Evolutionary conservation across 2,888 invertebrate genomes (phyloP).

Genomic region (Lottia scabra): DNA sequence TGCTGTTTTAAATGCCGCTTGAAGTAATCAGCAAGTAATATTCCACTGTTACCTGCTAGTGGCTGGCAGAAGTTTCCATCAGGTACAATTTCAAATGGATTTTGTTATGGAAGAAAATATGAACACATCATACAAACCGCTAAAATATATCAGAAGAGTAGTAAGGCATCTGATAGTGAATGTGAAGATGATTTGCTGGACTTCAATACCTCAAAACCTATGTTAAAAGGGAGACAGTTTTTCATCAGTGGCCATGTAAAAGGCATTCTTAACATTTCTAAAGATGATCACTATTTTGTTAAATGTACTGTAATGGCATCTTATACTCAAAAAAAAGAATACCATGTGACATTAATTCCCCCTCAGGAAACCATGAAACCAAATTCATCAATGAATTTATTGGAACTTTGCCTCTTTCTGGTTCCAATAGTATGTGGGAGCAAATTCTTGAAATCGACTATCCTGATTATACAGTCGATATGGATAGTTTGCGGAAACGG

Average conservation of each 20-base stretch:
- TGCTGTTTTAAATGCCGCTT: not conserved
- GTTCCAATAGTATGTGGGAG: too few relatives aligned
- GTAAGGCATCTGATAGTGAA: not conserved
- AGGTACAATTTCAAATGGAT: slow-evolving; percentile 10
- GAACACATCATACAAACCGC: slow-evolving; percentile 16
- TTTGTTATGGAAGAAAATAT: slow-evolving; percentile 19
- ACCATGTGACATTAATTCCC: too few relatives aligned
- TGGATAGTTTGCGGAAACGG: too few relatives aligned
- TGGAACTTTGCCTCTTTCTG: too few relatives aligned
- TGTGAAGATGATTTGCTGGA: not conserved
- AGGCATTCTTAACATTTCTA: slow-evolving; percentile 7
- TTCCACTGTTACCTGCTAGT: slow-evolving; percentile 13
- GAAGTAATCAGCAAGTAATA: not conserved
- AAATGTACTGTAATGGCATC: slow-evolving; percentile 18
- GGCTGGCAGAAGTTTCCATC: slow-evolving; percentile 22
- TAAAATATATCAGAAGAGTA: not conserved
- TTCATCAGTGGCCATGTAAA: slow-evolving; percentile 22
- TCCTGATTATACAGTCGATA: too few relatives aligned
- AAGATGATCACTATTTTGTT: slow-evolving; percentile 14
- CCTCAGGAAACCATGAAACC: too few relatives aligned
- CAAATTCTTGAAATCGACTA: too few relatives aligned
- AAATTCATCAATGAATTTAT: too few relatives aligned
- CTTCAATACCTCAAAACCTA: not conserved
- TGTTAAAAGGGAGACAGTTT: slow-evolving; percentile 19
- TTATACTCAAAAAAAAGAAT: slow-evolving; percentile 5